phyloP scores from a whole-genome alignment of 2,113 vertebrate species.

The Nesogale talazaci region DNA sequence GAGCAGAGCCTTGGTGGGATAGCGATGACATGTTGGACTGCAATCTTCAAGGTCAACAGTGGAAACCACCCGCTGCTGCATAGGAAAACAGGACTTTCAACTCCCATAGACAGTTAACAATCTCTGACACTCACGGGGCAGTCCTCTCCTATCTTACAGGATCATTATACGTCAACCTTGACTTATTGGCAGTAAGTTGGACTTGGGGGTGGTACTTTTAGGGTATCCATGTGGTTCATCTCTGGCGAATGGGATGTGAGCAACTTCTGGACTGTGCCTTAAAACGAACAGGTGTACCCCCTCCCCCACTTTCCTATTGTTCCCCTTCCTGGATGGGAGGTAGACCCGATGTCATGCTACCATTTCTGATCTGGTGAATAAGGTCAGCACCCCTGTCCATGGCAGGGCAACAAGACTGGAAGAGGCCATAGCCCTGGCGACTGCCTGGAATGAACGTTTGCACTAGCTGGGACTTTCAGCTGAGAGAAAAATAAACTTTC shows the following conservation, averaged over 20 bases:
- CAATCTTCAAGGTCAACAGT: too few species aligned
- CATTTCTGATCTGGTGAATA: not conserved
- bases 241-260: not conserved
- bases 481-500: not conserved
- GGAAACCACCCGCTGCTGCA: too few species aligned
- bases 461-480: not conserved
- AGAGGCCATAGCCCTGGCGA: not conserved
- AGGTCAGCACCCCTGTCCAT: fast-evolving
- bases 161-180: too few species aligned
- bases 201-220: too few species aligned
- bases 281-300: not conserved
- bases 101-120: too few species aligned
- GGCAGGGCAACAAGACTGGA: not conserved
- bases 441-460: not conserved
- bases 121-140: too few species aligned
- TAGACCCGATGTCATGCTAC: fast-evolving
- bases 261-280: not conserved
- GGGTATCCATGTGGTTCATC: too few species aligned
- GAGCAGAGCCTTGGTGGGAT: not conserved
- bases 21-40: too few species aligned
- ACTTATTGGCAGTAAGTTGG: too few species aligned
- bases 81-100: too few species aligned
- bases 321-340: not conserved
- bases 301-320: not conserved
- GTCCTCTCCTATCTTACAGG: too few species aligned